These are phyloP conservation scores for Pemphredon lugubris DNA, from an alignment of 2,888 invertebrate genomes.

Conservation along the genomic window DNA sequence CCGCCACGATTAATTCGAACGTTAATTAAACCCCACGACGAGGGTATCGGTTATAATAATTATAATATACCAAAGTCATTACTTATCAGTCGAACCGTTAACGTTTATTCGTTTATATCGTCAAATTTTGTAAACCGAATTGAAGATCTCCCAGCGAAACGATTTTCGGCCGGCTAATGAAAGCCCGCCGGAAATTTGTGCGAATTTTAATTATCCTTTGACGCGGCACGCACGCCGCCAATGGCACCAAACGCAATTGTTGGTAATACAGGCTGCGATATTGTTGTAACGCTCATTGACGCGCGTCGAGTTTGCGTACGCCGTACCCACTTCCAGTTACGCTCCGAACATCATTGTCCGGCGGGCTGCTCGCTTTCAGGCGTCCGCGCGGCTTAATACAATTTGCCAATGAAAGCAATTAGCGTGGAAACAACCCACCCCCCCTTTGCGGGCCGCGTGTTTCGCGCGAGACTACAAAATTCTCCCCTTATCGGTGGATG, in stretches of 20 bases:
- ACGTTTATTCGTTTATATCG: too few species aligned
- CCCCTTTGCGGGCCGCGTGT: constrained; percentile 7
- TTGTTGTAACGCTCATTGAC: constrained; percentile 2
- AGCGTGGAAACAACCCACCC: constrained; percentile 61
- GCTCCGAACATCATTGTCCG: constrained; percentile 46
- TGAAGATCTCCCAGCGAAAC: too few species aligned
- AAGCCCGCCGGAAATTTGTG: constrained; percentile 17
- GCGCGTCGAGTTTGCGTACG: constrained; percentile 6
- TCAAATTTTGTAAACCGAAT: too few species aligned
- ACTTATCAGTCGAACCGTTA: too few species aligned
- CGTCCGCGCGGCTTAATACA: constrained; percentile 43
- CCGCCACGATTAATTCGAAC: too few species aligned
- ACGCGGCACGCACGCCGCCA: neutral
- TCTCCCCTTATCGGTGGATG: neutral
- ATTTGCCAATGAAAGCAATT: constrained; percentile 66
- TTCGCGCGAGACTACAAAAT: constrained; percentile 17
- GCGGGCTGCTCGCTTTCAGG: constrained; percentile 63
- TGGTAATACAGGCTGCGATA: neutral
- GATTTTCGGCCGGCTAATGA: constrained; percentile 27
- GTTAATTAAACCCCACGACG: too few species aligned
- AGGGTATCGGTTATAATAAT: too few species aligned
- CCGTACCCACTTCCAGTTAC: constrained; percentile 31
- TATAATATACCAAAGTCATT: too few species aligned
- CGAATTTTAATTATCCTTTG: constrained; percentile 33
- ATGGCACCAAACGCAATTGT: neutral